Base-by-base conservation (phyloP, 2,113 vertebrate species). In the Pipa parva region DNA sequence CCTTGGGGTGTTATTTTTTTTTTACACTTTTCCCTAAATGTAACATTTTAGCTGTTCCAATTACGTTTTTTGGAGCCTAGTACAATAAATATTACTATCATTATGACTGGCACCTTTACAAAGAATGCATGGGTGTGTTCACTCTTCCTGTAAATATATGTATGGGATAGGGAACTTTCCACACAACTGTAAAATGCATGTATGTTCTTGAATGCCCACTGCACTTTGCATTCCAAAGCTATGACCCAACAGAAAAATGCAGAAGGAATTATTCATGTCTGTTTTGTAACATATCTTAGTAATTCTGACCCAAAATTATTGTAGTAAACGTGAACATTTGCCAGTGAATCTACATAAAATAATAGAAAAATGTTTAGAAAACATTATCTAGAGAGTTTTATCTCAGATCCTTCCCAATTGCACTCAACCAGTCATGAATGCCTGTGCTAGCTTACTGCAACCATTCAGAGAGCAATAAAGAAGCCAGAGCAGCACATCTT, bases 341-440 rank as follows among this genome's bases (percentile, higher is more conserved):
- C 31, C 29, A 36, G 55, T 13, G 37, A 58, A 58, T 58, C 31
- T 37, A 22, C 55, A 58, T 58, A 58, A 58, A 58, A 33, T n/a
- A n/a, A n/a, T n/a, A n/a, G n/a, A n/a, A n/a, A n/a, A n/a, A n/a
- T n/a, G n/a, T n/a, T n/a, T n/a, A n/a, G n/a, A n/a, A n/a, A n/a
- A n/a, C n/a, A n/a, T n/a, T n/a, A n/a, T n/a, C n/a, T n/a, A n/a
- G n/a, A n/a, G n/a, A n/a, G n/a, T n/a, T n/a, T n/a, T n/a, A n/a
- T n/a, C n/a, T n/a, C n/a, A n/a, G n/a, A n/a, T n/a, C n/a, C n/a
- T n/a, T n/a, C n/a, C n/a, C n/a, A n/a, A n/a, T n/a, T n/a, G n/a
- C n/a, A n/a, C n/a, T n/a, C n/a, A n/a, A n/a, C n/a, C n/a, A n/a
- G n/a, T n/a, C n/a, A n/a, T n/a, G n/a, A n/a, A n/a, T n/a, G n/a